Conservation (phyloP, 2,113 vertebrate genomes). For the Hymenochirus boettgeri region DNA sequence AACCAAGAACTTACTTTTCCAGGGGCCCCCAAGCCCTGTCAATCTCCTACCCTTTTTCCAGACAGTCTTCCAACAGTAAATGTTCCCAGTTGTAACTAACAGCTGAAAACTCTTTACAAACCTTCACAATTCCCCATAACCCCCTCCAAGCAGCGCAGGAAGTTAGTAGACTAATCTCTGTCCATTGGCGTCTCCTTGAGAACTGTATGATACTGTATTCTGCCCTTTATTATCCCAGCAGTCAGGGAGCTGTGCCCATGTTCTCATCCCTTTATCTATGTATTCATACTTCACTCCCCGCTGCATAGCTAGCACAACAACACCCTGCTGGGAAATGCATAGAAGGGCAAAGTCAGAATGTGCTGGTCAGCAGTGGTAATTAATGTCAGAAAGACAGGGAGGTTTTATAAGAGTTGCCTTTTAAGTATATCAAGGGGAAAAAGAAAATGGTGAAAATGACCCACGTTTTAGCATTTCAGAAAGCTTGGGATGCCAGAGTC, state of each 20-base stretch:
- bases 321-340: constrained; percentile 87
- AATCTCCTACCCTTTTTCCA: too few relatives aligned
- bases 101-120: too few relatives aligned
- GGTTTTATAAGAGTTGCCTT: constrained; percentile 88
- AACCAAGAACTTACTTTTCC: too few relatives aligned
- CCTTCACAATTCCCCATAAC: too few relatives aligned
- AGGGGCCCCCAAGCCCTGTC: too few relatives aligned
- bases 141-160: too few relatives aligned
- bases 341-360: constrained; percentile 81
- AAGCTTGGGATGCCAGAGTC: constrained; percentile 80
- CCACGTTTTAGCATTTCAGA: constrained; percentile 91
- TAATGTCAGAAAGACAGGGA: constrained; percentile 86
- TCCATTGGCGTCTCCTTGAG: too few relatives aligned
- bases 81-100: too few relatives aligned
- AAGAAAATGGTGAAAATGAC: constrained; percentile 96
- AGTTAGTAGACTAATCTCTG: too few relatives aligned
- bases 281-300: constrained; percentile 76
- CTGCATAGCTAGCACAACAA: constrained; percentile 83
- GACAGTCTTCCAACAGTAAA: too few relatives aligned
- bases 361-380: constrained; percentile 87
- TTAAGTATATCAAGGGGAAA: constrained; percentile 84
- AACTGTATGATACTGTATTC: too few relatives aligned
- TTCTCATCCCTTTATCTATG: constrained; percentile 44
- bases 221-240: background rate
- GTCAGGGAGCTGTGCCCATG: background rate